Evolutionary conservation across 2,888 invertebrate species (phyloP).

Genomic region (Zeuzera pyrina): DNA sequence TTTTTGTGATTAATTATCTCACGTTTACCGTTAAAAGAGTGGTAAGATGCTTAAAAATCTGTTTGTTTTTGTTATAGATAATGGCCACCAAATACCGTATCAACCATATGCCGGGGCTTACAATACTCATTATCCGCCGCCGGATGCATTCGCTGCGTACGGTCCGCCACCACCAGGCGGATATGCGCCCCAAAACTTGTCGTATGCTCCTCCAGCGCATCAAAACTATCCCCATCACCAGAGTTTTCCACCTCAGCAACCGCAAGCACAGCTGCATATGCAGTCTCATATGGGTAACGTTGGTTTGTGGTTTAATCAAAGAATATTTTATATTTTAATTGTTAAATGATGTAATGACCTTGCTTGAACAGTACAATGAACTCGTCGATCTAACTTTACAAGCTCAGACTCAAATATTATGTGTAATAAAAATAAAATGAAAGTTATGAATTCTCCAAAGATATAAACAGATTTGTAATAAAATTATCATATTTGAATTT

Average conservation of each 20-base stretch:
- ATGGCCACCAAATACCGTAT: conserved; percentile 68
- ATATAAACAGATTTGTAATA: too few relatives aligned
- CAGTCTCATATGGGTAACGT: conserved; percentile 66
- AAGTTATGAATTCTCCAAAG: too few relatives aligned
- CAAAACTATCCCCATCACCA: conserved; percentile 68
- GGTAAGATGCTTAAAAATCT: too few relatives aligned
- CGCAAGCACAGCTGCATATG: conserved; percentile 60
- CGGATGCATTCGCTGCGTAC: conserved; percentile 64
- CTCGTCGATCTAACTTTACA: too few relatives aligned
- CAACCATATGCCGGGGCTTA: conserved; percentile 67
- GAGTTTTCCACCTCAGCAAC: conserved; percentile 60
- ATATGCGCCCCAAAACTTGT: conserved; percentile 63
- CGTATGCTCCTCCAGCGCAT: conserved; percentile 66
- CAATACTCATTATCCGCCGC: conserved; percentile 67
- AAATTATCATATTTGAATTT: too few relatives aligned
- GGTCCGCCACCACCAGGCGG: conserved; percentile 63
- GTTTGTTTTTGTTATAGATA: conserved; percentile 55
- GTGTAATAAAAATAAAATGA: too few relatives aligned
- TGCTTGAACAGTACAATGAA: too few relatives aligned
- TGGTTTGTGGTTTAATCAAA: too few relatives aligned
- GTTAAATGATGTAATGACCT: too few relatives aligned
- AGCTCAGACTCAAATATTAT: too few relatives aligned
- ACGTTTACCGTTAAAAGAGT: too few relatives aligned
- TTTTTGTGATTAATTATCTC: conserved; percentile 8
- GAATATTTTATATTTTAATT: too few relatives aligned